Conservation (phyloP, 2,113 vertebrate genomes). For the Rhynchomys soricoides region DNA sequence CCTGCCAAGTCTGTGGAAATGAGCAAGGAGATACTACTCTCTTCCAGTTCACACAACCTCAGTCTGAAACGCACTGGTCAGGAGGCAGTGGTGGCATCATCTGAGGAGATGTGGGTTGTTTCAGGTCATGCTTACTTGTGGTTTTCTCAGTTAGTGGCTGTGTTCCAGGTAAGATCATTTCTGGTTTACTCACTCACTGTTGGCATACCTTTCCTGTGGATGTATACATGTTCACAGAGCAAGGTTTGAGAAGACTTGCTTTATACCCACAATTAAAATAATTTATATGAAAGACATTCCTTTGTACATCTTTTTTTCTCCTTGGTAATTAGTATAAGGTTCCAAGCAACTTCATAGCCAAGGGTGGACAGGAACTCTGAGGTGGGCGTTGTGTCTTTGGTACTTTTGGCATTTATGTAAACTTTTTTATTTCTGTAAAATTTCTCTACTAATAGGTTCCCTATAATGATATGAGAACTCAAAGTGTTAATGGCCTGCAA, state of each 20-base stretch:
- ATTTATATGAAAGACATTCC: conserved; percentile 15
- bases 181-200: not conserved
- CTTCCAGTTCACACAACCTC: no score
- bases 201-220: not conserved
- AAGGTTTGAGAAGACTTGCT: conserved; percentile 4
- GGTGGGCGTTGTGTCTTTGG: not conserved
- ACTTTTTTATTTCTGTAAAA: not conserved
- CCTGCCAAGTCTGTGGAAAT: not conserved
- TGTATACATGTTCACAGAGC: not conserved
- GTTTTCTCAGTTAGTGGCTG: not conserved
- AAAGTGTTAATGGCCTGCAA: not conserved
- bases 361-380: not conserved
- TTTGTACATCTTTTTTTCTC: not conserved
- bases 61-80: not conserved
- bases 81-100: not conserved
- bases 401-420: not conserved
- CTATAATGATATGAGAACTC: not conserved
- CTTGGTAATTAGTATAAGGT: conserved; percentile 57
- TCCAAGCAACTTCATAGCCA: not conserved
- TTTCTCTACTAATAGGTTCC: not conserved
- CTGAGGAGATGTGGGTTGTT: rapidly evolving
- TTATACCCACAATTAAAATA: conserved; percentile 59
- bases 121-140: not conserved
- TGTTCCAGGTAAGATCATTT: not conserved
- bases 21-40: not conserved